Percentiles rank a stretch among this genome's conserved stretches.
Evolutionary conservation across 1,140 invertebrate genomes (phyloP).

Genomic region (Mycetomoellerius zeteki): DNA sequence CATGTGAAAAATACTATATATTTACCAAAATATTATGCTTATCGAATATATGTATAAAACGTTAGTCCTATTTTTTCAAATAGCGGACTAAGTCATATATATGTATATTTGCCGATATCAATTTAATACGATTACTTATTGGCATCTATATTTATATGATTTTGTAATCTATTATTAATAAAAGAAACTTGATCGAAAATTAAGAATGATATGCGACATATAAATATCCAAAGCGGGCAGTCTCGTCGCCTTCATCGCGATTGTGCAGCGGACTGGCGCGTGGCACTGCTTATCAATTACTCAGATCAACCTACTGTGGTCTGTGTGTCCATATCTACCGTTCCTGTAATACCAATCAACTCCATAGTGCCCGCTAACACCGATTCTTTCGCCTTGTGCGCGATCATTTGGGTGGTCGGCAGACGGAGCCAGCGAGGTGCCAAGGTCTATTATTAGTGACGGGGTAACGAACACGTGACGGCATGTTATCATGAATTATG

Average conservation of each 20-base stretch:
- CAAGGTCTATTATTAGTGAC: constrained; percentile 80
- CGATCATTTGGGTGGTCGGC: constrained; percentile 77
- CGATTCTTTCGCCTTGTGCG: constrained; percentile 43
- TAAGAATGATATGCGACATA: not conserved
- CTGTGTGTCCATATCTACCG: constrained; percentile 50
- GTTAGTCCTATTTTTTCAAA: not conserved
- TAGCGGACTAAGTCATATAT: not conserved
- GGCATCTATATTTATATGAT: not conserved
- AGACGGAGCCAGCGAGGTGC: constrained; percentile 69
- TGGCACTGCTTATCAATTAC: constrained; percentile 82
- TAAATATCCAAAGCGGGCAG: constrained; percentile 45
- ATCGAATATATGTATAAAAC: not conserved
- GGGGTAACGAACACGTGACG: constrained; percentile 67
- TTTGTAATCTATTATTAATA: not conserved
- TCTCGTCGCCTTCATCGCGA: constrained; percentile 72
- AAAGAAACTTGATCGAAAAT: not conserved
- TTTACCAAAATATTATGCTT: not conserved
- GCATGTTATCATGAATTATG: constrained; percentile 50
- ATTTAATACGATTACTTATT: not conserved
- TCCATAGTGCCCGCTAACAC: constrained; percentile 20
- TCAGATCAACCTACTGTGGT: constrained; percentile 68
- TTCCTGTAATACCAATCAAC: constrained; percentile 75
- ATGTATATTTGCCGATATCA: not conserved
- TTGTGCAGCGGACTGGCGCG: constrained; percentile 72
- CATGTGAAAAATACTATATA: not conserved